phyloP scores from a whole-genome alignment of 2,797 vertebrate species.

The Acanthopagrus latus region DNA sequence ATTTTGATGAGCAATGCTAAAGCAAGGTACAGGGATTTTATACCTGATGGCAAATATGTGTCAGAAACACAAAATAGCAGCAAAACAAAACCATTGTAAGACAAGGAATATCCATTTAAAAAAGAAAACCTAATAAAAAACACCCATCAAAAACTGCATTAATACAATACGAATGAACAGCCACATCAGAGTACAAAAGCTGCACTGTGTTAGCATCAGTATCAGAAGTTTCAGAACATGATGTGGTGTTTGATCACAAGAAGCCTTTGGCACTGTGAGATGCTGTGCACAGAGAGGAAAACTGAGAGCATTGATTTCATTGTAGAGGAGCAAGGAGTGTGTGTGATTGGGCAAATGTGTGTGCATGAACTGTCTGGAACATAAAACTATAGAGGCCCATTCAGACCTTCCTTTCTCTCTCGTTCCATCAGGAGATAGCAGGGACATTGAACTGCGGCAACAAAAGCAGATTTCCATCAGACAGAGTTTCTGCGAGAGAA shows the following conservation, averaged over 20 bases:
- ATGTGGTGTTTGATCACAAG: conserved; percentile 81
- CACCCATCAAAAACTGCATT: conserved; percentile 36
- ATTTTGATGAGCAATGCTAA: neutral
- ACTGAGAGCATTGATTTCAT: conserved; percentile 80
- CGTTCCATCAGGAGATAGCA: conserved; percentile 81
- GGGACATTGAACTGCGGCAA: conserved; percentile 79
- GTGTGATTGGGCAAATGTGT: conserved; percentile 60
- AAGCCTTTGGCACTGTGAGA: conserved; percentile 72
- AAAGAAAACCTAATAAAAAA: conserved; percentile 16
- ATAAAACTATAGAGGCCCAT: conserved; percentile 81
- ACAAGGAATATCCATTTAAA: neutral
- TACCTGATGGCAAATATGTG: neutral
- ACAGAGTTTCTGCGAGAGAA: conserved; percentile 74
- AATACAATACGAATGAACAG: conserved; percentile 60
- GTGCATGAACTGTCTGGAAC: conserved; percentile 72
- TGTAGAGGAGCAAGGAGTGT: conserved; percentile 69
- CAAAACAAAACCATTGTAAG: neutral
- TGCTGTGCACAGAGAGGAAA: conserved; percentile 58
- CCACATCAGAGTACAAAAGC: conserved; percentile 59
- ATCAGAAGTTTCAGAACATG: conserved; percentile 72
- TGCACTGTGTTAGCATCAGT: conserved; percentile 58
- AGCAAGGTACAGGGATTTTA: neutral
- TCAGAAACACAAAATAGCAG: neutral
- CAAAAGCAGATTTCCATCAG: conserved; percentile 86
- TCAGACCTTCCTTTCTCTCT: conserved; percentile 73